Base-by-base conservation (phyloP, 2,113 vertebrate species). In the Chunga burmeisteri region DNA sequence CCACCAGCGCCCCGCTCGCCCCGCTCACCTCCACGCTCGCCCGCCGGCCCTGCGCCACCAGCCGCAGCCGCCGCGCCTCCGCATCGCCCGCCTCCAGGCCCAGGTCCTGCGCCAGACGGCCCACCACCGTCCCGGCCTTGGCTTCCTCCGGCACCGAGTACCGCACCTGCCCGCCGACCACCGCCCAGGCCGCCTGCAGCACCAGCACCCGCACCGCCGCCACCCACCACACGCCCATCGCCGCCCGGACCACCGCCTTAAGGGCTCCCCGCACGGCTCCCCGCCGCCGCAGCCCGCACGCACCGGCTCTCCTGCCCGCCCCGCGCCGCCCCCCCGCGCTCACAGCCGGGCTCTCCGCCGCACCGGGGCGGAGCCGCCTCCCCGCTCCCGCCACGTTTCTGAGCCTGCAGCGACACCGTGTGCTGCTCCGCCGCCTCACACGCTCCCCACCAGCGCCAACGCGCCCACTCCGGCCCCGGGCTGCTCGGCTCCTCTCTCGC, bases 101-200 rank as follows among this genome's bases (percentile, higher is more conserved):
- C 85, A 88, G 30, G 86, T 72, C 77, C 40, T 81, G 85, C 36
- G 62, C 44, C 74, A 88, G 38, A 2, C 85, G 85, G 2, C 85
- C 85, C 74, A 87, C 49, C 86, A 88, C 86, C 77, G 86, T 89
- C 59, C 77, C 87, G 53, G 15, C 79, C 79, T 82, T 29, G 22
- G 46, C 79, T 82, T 90, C 93, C 66, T 91, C 92, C 0, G 95
- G 86, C 67, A 99, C 98, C 8, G 98, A 98, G 78, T 99, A 99
- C 19, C 89, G 94, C 71, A 98, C 46, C 83, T 96, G 98, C 13
- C 81, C 27, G 18, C 73, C 88, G 32, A 56, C 58, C 10, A 78
- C 16, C 38, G 67, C 50, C 67, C 93, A 92, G 2, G 61, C 87
- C 56, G 78, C 87, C 88, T 91, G 59, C 86, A 86, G 29, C 90